Base-by-base conservation (phyloP, 2,797 vertebrate species). In the Aythya fuligula region DNA sequence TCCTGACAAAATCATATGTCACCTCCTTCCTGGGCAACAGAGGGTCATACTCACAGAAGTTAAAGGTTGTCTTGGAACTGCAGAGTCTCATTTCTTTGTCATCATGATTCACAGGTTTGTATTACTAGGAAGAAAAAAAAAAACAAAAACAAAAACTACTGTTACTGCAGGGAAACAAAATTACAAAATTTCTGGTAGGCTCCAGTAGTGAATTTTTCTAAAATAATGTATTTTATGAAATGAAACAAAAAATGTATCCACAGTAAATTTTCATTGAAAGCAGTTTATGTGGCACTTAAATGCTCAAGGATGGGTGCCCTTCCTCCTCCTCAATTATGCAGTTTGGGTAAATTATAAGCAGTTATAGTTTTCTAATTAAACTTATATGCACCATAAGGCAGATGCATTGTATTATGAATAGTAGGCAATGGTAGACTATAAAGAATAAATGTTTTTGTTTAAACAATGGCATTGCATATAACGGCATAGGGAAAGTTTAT, bases 361-460 rank as follows among this genome's bases (percentile, higher is more conserved):
- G 87, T 94, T 97, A 93, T 0, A 91, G 79, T 87, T 91, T 94
- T 97, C 90, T 96, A 87, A 97, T 96, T 96, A 95, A 96, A 97
- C 94, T 95, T 97, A 79, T 6, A 95, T 1, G 45, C 94, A 85
- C 96, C 93, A 69, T 97, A 96, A 95, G 95, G 83, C 45, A 60
- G 61, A 77, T 93, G 79, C 88, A 93, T 93, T 93, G 87, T 90
- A 65, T 95, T 96, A 87, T 94, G 82, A 93, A 76, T 77, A 69
- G 85, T 86, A 83, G 86, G 89, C 86, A 86, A 78, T 83, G 86
- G 89, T 72, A 94, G 89, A 64, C 93, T 94, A 78, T 95, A 93
- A 96, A 96, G 80, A 95, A 94, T 71, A 94, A 96, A 66, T 94
- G 69, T 66, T 94, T 97, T 91, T 96, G 70, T 95, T 97, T 96